phyloP scores from a whole-genome alignment of 2,888 invertebrate genomes.

The Pyrrhia umbra region DNA sequence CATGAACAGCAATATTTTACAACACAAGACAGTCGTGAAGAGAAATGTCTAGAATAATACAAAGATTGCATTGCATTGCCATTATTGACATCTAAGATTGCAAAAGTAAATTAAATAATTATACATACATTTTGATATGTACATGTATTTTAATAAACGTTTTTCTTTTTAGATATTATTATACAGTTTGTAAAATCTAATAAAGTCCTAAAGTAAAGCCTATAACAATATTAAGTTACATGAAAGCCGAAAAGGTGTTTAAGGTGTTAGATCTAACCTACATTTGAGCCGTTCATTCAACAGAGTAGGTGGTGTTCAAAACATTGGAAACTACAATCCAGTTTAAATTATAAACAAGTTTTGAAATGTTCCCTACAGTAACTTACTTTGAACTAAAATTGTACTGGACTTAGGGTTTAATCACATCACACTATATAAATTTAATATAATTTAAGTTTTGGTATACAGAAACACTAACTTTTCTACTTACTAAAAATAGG shows the following conservation, averaged over 20 bases:
- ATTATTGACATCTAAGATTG: too few species aligned
- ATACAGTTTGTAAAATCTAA: too few species aligned
- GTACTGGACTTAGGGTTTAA: background rate
- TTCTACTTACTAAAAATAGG: too few species aligned
- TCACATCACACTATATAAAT: background rate
- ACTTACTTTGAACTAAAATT: conserved; percentile 28
- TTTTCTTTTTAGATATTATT: too few species aligned
- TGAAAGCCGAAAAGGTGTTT: conserved; percentile 34
- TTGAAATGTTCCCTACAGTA: conserved; percentile 28
- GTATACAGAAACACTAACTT: too few species aligned
- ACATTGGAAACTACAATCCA: conserved; percentile 47
- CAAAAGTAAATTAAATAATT: too few species aligned
- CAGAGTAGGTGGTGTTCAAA: conserved; percentile 28
- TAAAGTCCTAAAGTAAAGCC: conserved; percentile 8
- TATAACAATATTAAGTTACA: conserved; percentile 33
- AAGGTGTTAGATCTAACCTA: conserved; percentile 18
- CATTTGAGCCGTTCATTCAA: conserved; percentile 26
- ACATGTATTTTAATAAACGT: too few species aligned
- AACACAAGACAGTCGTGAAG: too few species aligned
- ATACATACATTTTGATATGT: too few species aligned
- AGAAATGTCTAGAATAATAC: too few species aligned
- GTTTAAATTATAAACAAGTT: conserved; percentile 49
- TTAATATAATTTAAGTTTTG: background rate
- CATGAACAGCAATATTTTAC: too few species aligned
- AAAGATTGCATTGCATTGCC: too few species aligned